Base-by-base conservation (phyloP, 2,888 invertebrate genomes). In the Lepidocyrtoides sp. region DNA sequence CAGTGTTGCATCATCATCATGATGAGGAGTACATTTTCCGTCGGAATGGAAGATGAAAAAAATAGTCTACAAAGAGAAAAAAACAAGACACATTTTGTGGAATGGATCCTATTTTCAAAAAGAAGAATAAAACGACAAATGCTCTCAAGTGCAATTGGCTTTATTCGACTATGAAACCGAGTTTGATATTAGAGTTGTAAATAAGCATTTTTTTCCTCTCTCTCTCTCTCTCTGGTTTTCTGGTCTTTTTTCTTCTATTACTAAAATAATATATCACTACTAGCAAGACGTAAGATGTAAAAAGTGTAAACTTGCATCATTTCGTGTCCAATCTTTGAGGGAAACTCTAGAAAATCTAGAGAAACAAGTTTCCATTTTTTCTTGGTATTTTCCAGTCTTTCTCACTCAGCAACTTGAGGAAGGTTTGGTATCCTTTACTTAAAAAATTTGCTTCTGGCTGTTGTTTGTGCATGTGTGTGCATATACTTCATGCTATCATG, bases 281-380 rank as follows among this genome's bases (percentile, higher is more conserved):
- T 4, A 54, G n/a, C 79, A 54, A 48, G 44, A 48, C 7, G 36
- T 36, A 0, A 41, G 41, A 14, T 51, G 57, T 54, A 79, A 12
- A 82, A 44, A 44, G 23, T 51, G n/a, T 8, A 75, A 2, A 36
- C 36, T 36, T 44, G 10, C 26, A 48, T 51, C 54, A 10, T 17
- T 26, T 23, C 44, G 48, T 66, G n/a, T 66, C 63, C 44, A 83
- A 83, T 66, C 63, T 83, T 66, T 83, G 23, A 44, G 23, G n/a
- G n/a, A 83, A 83, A 60, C 63, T 60, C 41, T 32, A 77, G 85
- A 84, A 82, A 79, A 84, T 90, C 85, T 84, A 81, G 90, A 90
- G 90, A 85, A 90, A 90, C 90, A 79, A 90, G 90, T 90, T 90
- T 90, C 90, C 90, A 79, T 85, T 84, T 90, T 89, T 90, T 85